Evolutionary conservation across 2,888 invertebrate genomes (phyloP).

Genomic region (Volucella inanis): DNA sequence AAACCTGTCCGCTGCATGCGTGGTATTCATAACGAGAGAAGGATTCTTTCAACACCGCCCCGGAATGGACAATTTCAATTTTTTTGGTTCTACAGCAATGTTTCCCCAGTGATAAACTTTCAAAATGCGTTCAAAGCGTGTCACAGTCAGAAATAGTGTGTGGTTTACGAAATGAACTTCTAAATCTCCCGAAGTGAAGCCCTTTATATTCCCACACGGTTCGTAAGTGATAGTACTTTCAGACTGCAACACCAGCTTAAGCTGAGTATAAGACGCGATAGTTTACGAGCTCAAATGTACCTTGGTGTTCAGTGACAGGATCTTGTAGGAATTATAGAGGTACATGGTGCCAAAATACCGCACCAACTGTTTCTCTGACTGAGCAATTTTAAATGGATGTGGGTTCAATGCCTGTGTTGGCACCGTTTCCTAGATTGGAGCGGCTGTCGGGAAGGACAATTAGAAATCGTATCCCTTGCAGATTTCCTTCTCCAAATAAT

Average conservation of each 20-base stretch:
- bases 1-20: constrained; percentile 92
- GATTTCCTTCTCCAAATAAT: constrained; percentile 84
- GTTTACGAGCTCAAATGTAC: constrained; percentile 90
- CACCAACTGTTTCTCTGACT: constrained; percentile 97
- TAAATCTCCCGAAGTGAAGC: constrained; percentile 86
- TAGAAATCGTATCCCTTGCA: constrained; percentile 85
- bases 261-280: constrained; percentile 91
- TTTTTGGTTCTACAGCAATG: constrained; percentile 98
- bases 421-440: constrained; percentile 85
- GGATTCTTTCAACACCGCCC: too few relatives aligned
- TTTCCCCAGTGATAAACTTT: constrained; percentile 99
- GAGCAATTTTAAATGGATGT: constrained; percentile 94
- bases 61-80: constrained; percentile 95
- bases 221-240: constrained; percentile 95
- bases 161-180: constrained; percentile 97
- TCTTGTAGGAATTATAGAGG: constrained; percentile 92
- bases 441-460: constrained; percentile 83
- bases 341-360: constrained; percentile 93
- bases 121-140: constrained; percentile 91
- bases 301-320: constrained; percentile 91
- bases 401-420: constrained; percentile 91
- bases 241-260: constrained; percentile 90
- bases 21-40: too few relatives aligned
- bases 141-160: constrained; percentile 97
- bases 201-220: constrained; percentile 90